Conservation (phyloP, 2,797 vertebrate genomes). For the Podarcis siculus region DNA sequence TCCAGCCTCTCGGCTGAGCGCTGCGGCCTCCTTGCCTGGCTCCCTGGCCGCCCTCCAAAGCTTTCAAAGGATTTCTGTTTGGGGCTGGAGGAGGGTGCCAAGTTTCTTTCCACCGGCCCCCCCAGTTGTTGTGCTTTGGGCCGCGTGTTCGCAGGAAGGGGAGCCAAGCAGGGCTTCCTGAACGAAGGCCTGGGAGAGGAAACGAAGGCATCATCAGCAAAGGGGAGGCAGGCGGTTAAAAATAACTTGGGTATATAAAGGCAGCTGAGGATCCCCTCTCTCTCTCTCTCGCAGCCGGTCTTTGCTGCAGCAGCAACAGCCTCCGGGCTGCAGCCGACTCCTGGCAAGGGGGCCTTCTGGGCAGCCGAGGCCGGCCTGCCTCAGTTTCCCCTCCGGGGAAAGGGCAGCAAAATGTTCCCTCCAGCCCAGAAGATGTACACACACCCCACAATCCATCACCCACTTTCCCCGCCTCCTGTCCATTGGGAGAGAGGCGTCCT, state of each 20-base stretch:
- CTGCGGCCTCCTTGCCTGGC: too few species aligned
- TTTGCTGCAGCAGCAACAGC: constrained; percentile 44
- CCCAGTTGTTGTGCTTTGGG: not conserved
- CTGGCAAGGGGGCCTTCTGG: not conserved
- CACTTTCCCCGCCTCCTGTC: too few species aligned
- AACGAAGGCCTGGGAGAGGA: constrained; percentile 85
- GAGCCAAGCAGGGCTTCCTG: constrained; percentile 94
- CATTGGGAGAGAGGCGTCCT: too few species aligned
- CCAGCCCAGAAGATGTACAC: too few species aligned
- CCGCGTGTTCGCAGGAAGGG: constrained; percentile 86
- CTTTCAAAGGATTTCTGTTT: not conserved
- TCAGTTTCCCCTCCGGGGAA: too few species aligned
- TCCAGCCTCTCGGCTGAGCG: not conserved
- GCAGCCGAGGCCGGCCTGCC: too few species aligned
- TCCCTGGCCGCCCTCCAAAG: not conserved
- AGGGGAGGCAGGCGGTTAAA: constrained; percentile 89
- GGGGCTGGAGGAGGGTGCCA: not conserved
- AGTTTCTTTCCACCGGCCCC: not conserved
- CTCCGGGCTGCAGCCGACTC: constrained; percentile 54
- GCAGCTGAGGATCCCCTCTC: constrained; percentile 82
- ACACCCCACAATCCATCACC: too few species aligned
- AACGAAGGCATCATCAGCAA: constrained; percentile 82
- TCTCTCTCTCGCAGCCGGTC: constrained; percentile 76
- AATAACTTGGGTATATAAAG: constrained; percentile 97
- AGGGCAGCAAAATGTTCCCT: too few species aligned